phyloP scores from a whole-genome alignment of 2,113 vertebrate genomes.

The Odontophorus gujanensis region DNA sequence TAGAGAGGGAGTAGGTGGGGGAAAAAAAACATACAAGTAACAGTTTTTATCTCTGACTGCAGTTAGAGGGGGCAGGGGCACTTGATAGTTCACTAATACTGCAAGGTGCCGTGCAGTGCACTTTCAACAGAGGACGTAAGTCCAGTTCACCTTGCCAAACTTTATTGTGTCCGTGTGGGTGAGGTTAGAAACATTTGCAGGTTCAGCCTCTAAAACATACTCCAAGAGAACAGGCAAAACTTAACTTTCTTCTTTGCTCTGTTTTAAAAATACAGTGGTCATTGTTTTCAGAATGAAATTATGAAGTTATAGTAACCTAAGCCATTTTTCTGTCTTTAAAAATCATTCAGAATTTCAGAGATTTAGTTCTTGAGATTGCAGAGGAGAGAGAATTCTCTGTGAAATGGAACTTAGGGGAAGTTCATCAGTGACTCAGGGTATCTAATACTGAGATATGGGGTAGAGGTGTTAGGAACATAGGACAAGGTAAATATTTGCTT shows the following conservation, averaged over 20 bases:
- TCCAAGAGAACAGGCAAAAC: neutral
- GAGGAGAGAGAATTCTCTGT: neutral
- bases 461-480: neutral
- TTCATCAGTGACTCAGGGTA: fast-evolving
- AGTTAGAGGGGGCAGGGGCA: neutral
- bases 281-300: neutral
- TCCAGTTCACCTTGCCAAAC: neutral
- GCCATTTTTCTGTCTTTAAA: neutral
- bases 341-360: neutral
- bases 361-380: neutral
- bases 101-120: neutral
- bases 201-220: neutral
- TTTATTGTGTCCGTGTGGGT: neutral
- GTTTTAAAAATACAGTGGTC: neutral
- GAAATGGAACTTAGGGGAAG: neutral
- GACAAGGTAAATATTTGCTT: neutral
- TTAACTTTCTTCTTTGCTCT: neutral
- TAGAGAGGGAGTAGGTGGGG: neutral
- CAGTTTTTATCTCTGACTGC: neutral
- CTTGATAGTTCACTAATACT: neutral
- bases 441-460: neutral
- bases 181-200: neutral
- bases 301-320: neutral
- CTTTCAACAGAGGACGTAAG: neutral
- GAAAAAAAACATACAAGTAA: neutral